These are phyloP conservation scores for Acomys russatus DNA, from an alignment of 2,797 vertebrate species.

Conservation along the genomic window DNA sequence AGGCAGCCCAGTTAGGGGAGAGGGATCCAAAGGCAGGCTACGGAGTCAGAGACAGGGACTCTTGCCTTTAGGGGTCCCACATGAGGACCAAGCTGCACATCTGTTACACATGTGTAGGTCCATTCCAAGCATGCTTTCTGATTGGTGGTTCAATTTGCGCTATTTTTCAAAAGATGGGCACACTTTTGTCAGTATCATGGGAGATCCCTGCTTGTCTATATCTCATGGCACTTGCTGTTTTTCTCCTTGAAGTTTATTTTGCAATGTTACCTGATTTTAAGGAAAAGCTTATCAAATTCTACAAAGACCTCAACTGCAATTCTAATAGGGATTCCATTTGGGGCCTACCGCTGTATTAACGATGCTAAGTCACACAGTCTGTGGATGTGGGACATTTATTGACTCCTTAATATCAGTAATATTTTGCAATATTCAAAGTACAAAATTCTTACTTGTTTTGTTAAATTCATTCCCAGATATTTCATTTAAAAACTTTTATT, in stretches of 20 bases:
- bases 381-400: background rate
- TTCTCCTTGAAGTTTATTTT: background rate
- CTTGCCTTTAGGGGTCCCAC: too few species aligned
- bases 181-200: background rate
- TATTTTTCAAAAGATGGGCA: background rate
- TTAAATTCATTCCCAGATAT: constrained; percentile 17
- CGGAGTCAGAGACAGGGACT: too few species aligned
- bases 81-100: too few species aligned
- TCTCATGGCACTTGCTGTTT: background rate
- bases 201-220: background rate
- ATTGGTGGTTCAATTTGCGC: background rate
- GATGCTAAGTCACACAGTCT: background rate
- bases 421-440: constrained; percentile 10
- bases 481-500: background rate
- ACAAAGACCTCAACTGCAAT: background rate
- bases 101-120: too few species aligned
- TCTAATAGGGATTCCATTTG: background rate
- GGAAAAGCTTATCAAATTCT: background rate
- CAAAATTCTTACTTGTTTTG: background rate
- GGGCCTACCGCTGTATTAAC: background rate
- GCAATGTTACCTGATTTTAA: background rate
- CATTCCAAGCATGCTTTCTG: too few species aligned
- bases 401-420: constrained; percentile 32
- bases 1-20: too few species aligned
- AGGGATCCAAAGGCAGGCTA: too few species aligned